Evolutionary conservation across 2,113 vertebrate genomes (phyloP).

Genomic region (Onychorhynchus coronatus): DNA sequence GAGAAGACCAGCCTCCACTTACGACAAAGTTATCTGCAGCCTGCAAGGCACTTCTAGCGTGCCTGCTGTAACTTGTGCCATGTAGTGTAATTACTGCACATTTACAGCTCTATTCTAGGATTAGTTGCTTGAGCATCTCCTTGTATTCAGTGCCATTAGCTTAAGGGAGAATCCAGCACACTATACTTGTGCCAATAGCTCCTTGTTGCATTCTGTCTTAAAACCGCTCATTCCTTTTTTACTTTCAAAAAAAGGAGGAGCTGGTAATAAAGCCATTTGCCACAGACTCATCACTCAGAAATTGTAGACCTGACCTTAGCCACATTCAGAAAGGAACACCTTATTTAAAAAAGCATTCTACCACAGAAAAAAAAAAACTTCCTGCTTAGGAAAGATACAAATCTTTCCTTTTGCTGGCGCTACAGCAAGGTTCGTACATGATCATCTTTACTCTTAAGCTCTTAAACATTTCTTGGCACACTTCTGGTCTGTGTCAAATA

Average conservation of each 20-base stretch:
- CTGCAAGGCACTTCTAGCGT: background rate
- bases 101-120: background rate
- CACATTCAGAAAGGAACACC: background rate
- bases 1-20: background rate
- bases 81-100: background rate
- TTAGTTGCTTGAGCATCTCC: conserved; percentile 9
- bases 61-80: background rate
- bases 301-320: background rate
- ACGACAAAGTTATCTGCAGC: background rate
- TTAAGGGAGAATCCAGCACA: background rate
- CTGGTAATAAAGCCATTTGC: background rate
- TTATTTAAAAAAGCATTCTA: background rate
- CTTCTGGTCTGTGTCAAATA: background rate
- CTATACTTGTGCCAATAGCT: background rate
- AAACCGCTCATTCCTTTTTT: background rate
- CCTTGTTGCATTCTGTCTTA: background rate
- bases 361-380: background rate
- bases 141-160: background rate
- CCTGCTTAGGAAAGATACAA: background rate
- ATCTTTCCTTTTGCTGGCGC: background rate
- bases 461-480: background rate
- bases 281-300: background rate
- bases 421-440: background rate
- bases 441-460: background rate
- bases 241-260: background rate